phyloP scores from a whole-genome alignment of 2,888 invertebrate genomes.

The Escarpia spicata region DNA sequence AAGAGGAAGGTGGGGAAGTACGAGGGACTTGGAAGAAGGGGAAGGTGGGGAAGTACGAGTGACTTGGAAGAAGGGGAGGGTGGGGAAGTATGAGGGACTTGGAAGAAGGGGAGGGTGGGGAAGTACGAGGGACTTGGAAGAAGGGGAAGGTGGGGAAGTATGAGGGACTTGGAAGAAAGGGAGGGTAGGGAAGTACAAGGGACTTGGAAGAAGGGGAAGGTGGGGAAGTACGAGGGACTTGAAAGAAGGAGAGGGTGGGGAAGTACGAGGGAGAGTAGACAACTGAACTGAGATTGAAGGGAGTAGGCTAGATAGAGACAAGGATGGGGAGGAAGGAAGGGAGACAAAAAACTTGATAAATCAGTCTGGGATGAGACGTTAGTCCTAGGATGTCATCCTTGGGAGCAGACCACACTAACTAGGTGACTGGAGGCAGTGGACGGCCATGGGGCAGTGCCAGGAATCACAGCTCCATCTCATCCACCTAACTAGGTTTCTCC shows the following conservation, averaged over 20 bases:
- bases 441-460: background rate
- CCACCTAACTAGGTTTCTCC: background rate
- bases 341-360: too few species aligned
- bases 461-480: background rate
- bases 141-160: background rate
- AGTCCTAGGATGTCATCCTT: too few species aligned
- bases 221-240: background rate
- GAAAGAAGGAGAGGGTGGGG: background rate
- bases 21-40: background rate
- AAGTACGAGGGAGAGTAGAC: background rate
- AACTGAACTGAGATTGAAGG: background rate
- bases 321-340: too few species aligned
- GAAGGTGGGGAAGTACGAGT: too few species aligned
- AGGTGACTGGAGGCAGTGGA: background rate
- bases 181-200: background rate
- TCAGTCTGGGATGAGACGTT: too few species aligned
- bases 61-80: too few species aligned
- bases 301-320: too few species aligned
- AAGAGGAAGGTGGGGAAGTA: too few species aligned
- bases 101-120: too few species aligned
- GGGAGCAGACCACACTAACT: background rate
- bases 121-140: too few species aligned
- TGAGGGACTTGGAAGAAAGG: background rate
- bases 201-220: background rate
- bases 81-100: too few species aligned